Conservation (phyloP, 2,888 invertebrate genomes). For the Chymomyza fuscimana region DNA sequence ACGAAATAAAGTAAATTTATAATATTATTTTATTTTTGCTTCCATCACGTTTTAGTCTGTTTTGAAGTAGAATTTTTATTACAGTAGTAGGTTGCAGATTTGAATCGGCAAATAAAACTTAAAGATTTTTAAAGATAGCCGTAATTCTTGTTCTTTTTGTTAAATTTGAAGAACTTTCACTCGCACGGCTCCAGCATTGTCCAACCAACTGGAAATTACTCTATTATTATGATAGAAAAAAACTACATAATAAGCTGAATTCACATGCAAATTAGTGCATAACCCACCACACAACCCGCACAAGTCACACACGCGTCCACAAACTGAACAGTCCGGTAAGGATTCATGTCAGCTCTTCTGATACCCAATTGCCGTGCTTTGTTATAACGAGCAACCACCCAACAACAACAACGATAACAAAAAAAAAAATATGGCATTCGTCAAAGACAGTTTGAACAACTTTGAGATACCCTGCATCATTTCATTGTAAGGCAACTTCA, state of each 20-base stretch:
- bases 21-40: too few species aligned
- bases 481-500: too few species aligned
- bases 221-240: not conserved
- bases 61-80: too few species aligned
- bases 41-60: too few species aligned
- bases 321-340: constrained; percentile 27
- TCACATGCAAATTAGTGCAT: constrained; percentile 57
- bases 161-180: not conserved
- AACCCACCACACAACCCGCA: constrained; percentile 6
- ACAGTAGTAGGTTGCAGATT: too few species aligned
- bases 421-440: not conserved
- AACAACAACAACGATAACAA: not conserved
- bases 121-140: too few species aligned
- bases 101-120: too few species aligned
- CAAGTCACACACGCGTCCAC: constrained; percentile 5
- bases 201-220: not conserved
- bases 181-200: not conserved
- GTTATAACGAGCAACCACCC: constrained; percentile 41
- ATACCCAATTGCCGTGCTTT: constrained; percentile 2
- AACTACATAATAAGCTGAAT: constrained; percentile 18
- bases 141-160: not conserved
- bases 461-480: too few species aligned
- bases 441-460: too few species aligned
- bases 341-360: constrained; percentile 18
- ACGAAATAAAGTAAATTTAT: too few species aligned